Conservation (phyloP, 2,888 invertebrate genomes). For the Aspidapion aeneum region DNA sequence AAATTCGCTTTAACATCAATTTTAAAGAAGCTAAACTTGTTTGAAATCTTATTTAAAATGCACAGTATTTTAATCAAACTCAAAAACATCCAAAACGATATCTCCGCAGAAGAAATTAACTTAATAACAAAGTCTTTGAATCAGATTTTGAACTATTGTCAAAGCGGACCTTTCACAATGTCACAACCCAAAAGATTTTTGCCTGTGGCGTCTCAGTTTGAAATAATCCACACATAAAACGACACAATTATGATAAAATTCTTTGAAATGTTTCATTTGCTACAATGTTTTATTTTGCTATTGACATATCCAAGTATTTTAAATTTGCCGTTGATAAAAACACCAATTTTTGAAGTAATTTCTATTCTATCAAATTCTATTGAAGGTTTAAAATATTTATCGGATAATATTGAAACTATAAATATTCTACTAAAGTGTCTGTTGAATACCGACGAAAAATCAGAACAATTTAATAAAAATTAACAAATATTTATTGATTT, state of each 20-base stretch:
- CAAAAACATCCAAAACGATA: slow-evolving; percentile 44
- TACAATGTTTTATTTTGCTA: slow-evolving; percentile 66
- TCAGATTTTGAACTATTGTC: slow-evolving; percentile 57
- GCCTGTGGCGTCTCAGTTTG: slow-evolving; percentile 82
- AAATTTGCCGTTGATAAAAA: slow-evolving; percentile 61
- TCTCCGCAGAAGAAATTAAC: slow-evolving; percentile 53
- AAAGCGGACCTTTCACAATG: slow-evolving; percentile 62
- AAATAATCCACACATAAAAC: slow-evolving; percentile 60
- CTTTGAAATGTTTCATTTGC: slow-evolving; percentile 60
- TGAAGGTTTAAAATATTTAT: slow-evolving; percentile 66
- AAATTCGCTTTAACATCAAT: slow-evolving; percentile 81
- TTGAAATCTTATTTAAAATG: slow-evolving; percentile 71
- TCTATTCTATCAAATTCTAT: slow-evolving; percentile 60
- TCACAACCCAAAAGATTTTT: slow-evolving; percentile 84
- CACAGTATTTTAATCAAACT: slow-evolving; percentile 49
- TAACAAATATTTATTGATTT: too few species aligned
- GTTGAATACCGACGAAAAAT: slow-evolving; percentile 56
- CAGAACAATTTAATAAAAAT: too few species aligned
- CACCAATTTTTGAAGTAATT: slow-evolving; percentile 65
- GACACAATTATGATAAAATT: slow-evolving; percentile 58
- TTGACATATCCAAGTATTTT: slow-evolving; percentile 64
- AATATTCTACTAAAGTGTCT: slow-evolving; percentile 61
- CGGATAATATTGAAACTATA: slow-evolving; percentile 58
- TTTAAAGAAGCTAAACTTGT: slow-evolving; percentile 81
- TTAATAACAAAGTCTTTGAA: slow-evolving; percentile 58